Percentiles rank a stretch among this genome's conserved stretches.
These are phyloP conservation scores for Lutjanus erythropterus DNA, from an alignment of 2,113 vertebrate species.

Conservation along the genomic window DNA sequence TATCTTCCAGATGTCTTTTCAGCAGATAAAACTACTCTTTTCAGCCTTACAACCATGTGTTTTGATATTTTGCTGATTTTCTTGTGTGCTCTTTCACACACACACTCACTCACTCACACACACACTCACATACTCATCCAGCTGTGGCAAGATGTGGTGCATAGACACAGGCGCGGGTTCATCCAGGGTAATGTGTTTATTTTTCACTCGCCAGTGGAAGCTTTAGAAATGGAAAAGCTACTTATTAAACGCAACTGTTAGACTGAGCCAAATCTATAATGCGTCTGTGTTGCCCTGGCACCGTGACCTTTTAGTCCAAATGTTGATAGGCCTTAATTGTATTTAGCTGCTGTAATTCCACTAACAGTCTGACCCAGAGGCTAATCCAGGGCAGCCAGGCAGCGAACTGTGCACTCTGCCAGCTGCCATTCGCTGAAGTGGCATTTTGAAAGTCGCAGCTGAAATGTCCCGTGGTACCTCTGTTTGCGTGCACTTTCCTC, in stretches of 20 bases:
- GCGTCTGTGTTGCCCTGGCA: slow-evolving; percentile 41
- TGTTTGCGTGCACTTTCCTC: slow-evolving; percentile 46
- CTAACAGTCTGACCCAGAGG: slow-evolving; percentile 72
- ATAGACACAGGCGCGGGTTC: not conserved
- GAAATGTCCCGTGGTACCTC: slow-evolving; percentile 67
- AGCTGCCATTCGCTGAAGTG: slow-evolving; percentile 74
- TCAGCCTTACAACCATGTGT: not conserved
- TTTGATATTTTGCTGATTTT: not conserved
- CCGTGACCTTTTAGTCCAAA: slow-evolving; percentile 72
- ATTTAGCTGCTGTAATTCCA: slow-evolving; percentile 80
- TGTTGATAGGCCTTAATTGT: slow-evolving; percentile 79
- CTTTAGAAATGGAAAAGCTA: slow-evolving; percentile 60
- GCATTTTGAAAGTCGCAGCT: slow-evolving; percentile 73
- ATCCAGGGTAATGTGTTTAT: slow-evolving; percentile 10
- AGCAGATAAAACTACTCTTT: not conserved
- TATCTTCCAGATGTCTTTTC: not conserved
- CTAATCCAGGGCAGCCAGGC: slow-evolving; percentile 71
- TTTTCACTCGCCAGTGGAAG: slow-evolving; percentile 8
- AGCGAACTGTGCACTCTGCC: slow-evolving; percentile 59
- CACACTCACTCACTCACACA: not conserved
- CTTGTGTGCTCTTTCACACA: not conserved
- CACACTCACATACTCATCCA: not conserved
- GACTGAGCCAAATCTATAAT: slow-evolving; percentile 60
- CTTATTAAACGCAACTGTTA: slow-evolving; percentile 55
- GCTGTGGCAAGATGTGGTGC: not conserved